Conservation (phyloP, 2,797 vertebrate species). For the Hydrophis major region DNA sequence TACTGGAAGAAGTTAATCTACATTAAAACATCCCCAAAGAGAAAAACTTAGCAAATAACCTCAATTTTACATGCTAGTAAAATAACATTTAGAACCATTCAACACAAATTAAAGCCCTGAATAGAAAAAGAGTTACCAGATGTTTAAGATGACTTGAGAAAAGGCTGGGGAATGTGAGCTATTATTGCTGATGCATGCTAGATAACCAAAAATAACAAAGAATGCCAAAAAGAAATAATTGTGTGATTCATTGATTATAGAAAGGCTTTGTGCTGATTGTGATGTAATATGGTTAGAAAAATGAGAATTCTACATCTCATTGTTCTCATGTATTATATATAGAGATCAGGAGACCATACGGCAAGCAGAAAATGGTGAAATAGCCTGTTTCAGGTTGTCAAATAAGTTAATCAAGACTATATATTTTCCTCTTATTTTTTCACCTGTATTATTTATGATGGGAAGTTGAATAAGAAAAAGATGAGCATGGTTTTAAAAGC, state of each 20-base stretch:
- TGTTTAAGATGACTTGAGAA: background rate
- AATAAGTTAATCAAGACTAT: background rate
- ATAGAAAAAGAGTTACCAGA: background rate
- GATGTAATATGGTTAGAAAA: background rate
- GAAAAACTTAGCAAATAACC: background rate
- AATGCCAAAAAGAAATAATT: background rate
- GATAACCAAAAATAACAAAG: background rate
- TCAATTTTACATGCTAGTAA: background rate
- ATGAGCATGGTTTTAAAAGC: background rate
- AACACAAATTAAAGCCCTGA: background rate
- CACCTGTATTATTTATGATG: background rate
- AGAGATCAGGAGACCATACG: background rate
- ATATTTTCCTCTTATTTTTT: background rate
- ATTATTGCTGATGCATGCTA: background rate
- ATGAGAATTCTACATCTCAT: background rate
- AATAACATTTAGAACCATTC: background rate
- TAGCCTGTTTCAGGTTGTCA: background rate
- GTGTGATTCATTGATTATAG: background rate
- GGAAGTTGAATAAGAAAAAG: background rate
- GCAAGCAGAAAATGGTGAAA: background rate
- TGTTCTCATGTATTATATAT: background rate
- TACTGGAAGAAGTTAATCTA: background rate
- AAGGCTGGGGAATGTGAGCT: background rate
- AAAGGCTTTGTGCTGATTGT: background rate
- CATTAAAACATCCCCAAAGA: background rate